Base-by-base conservation (phyloP, 53 echinoderm and acorn worm species). In the Pentamera pediparva region DNA sequence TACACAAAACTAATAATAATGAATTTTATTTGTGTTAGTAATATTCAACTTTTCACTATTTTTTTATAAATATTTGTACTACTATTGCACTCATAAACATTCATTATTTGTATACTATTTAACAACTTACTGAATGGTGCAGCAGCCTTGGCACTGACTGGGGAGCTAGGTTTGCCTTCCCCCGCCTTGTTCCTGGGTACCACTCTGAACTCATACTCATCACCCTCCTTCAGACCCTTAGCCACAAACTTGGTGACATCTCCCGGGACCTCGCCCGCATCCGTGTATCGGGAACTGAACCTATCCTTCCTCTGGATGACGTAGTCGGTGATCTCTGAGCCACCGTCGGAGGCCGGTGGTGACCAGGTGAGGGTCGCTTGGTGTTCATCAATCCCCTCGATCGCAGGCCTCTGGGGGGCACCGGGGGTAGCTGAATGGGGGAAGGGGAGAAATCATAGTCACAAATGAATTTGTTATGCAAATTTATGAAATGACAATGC, bases 271-370 rank as follows among this genome's bases (percentile, higher is more conserved):
- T 70, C 75, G 28, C 75, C 91, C 8, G 67, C 75, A 3, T 86
- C 78, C 4, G 82, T 74, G 83, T 83, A 91, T 9, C 87, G 75
- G 35, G 71, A 69, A 31, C 75, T 83, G 58, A 79, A 87, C 7
- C 79, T 75, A 36, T 91, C 91, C 53, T 87, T 87, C 79, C 72
- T 78, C 76, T 91, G 87, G n/a, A 91, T 88, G 75, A 91, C 72
- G 73, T 91, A 91, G 24, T 76, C 77, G 24, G 83, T 87, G 52
- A 91, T 76, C 6, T 81, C 62, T 24, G 85, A 78, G 27, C 92
- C 92, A 24, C 92, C 92, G 39, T 92, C 92, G 20, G 76, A 67
- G 32, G 70, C 19, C 1, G 92, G 92, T 27, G 92, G 83, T 19
- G 62, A 35, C 92, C 92, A 92, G 47, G 80, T 80, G 10, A 92